Conservation (phyloP, 2,888 invertebrate genomes). For the Drosophila glabriapex region DNA sequence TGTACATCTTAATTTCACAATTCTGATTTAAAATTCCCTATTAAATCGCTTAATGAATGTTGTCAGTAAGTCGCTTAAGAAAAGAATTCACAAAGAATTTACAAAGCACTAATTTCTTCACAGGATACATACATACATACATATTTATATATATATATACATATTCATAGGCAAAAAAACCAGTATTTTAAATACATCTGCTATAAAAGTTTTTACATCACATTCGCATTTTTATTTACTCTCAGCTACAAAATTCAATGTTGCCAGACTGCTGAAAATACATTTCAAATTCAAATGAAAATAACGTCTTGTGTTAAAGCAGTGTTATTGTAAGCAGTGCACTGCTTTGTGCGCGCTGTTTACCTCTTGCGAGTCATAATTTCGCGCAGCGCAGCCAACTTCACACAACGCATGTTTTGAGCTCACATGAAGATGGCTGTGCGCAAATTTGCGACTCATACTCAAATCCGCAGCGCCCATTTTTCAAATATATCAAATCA, state of each 20-base stretch:
- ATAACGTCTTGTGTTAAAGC: not conserved
- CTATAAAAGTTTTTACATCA: not conserved
- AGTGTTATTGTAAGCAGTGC: not conserved
- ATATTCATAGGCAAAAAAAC: not conserved
- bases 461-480: not conserved
- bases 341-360: constrained; percentile 1
- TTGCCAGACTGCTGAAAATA: constrained; percentile 33
- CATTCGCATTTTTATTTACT: no score
- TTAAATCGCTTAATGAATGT: not conserved
- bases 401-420: constrained; percentile 15
- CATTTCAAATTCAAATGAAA: not conserved
- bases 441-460: not conserved
- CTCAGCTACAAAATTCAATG: not conserved
- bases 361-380: fast-evolving
- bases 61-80: not conserved
- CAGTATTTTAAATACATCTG: not conserved
- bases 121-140: not conserved
- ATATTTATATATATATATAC: not conserved
- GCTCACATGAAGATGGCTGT: constrained; percentile 17
- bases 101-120: not conserved
- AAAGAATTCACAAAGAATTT: not conserved
- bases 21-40: not conserved
- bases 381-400: constrained; percentile 27
- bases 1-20: not conserved
- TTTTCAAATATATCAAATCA: constrained; percentile 1